These are phyloP conservation scores for Pipa parva DNA, from an alignment of 2,113 vertebrate species.

Conservation along the genomic window DNA sequence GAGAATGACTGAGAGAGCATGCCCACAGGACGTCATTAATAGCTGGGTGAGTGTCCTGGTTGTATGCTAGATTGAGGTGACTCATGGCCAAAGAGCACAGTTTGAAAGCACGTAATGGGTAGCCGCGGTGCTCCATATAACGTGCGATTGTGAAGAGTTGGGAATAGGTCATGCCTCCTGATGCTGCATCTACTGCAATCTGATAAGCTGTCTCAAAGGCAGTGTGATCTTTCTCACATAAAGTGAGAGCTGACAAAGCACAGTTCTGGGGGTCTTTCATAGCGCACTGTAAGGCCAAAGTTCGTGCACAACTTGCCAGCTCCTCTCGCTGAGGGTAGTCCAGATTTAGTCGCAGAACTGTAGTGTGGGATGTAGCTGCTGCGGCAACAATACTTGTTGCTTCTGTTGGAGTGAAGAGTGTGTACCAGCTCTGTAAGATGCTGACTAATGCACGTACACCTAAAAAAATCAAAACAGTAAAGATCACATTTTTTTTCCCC, in stretches of 20 bases:
- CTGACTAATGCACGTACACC: constrained; percentile 91
- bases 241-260: constrained; percentile 90
- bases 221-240: constrained; percentile 97
- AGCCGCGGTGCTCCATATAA: constrained; percentile 97
- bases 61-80: constrained; percentile 96
- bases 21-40: constrained; percentile 98
- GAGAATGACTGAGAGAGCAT: constrained; percentile 93
- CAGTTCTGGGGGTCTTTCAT: constrained; percentile 99
- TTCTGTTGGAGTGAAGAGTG: constrained; percentile 94
- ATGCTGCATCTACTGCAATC: constrained; percentile 91
- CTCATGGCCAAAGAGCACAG: constrained; percentile 94
- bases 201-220: constrained; percentile 98
- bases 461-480: constrained; percentile 46
- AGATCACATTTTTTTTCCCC: no score
- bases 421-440: constrained; percentile 97
- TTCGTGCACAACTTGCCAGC: constrained; percentile 89
- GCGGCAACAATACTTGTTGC: constrained; percentile 95
- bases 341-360: constrained; percentile 89
- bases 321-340: constrained; percentile 95
- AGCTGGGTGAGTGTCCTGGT: constrained; percentile 96
- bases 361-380: constrained; percentile 95
- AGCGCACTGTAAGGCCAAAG: constrained; percentile 91
- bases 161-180: constrained; percentile 92
- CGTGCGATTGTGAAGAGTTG: constrained; percentile 97
- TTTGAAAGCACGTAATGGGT: constrained; percentile 93